These are phyloP conservation scores for Papilio elwesi DNA, from an alignment of 2,888 invertebrate genomes.

Conservation along the genomic window DNA sequence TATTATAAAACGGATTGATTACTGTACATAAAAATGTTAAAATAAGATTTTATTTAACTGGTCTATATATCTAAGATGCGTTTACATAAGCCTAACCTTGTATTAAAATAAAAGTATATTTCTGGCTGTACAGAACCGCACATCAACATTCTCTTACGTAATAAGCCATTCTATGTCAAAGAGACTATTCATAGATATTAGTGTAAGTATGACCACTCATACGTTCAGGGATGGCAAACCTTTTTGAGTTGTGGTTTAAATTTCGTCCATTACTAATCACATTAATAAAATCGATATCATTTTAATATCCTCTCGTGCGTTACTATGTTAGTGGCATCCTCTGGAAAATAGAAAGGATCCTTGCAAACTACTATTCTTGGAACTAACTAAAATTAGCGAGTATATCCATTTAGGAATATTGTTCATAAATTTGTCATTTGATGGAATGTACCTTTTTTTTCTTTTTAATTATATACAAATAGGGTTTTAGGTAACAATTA, in stretches of 20 bases:
- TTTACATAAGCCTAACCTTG: slow-evolving; percentile 20
- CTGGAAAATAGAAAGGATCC: too few relatives aligned
- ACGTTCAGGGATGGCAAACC: neutral
- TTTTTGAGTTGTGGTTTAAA: neutral
- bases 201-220: neutral
- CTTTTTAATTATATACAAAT: too few relatives aligned
- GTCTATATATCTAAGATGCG: neutral
- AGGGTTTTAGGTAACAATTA: too few relatives aligned
- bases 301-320: neutral
- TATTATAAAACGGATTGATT: too few relatives aligned
- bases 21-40: neutral
- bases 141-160: slow-evolving; percentile 24
- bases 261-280: neutral
- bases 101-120: slow-evolving; percentile 29
- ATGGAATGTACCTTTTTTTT: too few relatives aligned
- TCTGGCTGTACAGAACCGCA: slow-evolving; percentile 1
- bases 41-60: neutral
- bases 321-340: too few relatives aligned
- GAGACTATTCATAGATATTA: slow-evolving; percentile 7
- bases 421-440: too few relatives aligned
- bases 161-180: slow-evolving; percentile 19
- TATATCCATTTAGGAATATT: too few relatives aligned
- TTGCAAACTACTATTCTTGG: too few relatives aligned
- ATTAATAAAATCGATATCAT: neutral
- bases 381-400: too few relatives aligned